phyloP scores from a whole-genome alignment of 2,888 invertebrate species.

The Stramonita haemastoma region DNA sequence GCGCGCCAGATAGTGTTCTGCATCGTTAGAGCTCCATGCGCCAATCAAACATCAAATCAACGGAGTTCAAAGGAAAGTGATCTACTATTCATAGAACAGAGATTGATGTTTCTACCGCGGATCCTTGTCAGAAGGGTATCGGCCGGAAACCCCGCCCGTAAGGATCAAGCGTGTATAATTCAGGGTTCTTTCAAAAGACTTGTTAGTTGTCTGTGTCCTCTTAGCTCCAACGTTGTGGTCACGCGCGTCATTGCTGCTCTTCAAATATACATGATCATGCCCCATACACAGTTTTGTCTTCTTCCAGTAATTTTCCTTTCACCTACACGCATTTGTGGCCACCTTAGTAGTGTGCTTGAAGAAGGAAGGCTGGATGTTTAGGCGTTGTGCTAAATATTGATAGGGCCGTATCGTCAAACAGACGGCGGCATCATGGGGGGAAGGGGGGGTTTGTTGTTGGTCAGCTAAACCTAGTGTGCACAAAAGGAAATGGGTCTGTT shows the following conservation, averaged over 20 bases:
- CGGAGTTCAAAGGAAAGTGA: background rate
- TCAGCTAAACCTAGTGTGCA: background rate
- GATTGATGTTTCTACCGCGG: background rate
- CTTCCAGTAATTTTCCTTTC: background rate
- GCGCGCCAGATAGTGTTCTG: background rate
- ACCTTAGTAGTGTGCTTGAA: no score
- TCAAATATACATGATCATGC: slow-evolving; percentile 13
- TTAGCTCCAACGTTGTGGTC: background rate
- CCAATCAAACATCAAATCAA: slow-evolving; percentile 4
- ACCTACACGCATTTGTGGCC: no score
- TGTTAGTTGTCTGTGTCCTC: no score
- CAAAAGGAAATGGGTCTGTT: no score
- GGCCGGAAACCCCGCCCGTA: background rate
- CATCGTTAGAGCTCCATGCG: background rate
- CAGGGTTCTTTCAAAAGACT: background rate
- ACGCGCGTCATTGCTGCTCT: background rate
- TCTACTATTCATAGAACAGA: slow-evolving; percentile 15
- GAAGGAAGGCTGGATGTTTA: background rate
- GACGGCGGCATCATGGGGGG: background rate
- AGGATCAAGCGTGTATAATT: background rate
- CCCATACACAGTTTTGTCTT: background rate
- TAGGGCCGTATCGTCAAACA: background rate
- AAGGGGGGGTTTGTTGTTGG: background rate
- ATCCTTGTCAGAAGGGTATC: no score
- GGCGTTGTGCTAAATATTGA: background rate